A percentile compares a stretch with the other conserved stretches of the same genome.
Conservation (phyloP, 1,140 invertebrate species). For the Leptinotarsa undecemlineata region DNA sequence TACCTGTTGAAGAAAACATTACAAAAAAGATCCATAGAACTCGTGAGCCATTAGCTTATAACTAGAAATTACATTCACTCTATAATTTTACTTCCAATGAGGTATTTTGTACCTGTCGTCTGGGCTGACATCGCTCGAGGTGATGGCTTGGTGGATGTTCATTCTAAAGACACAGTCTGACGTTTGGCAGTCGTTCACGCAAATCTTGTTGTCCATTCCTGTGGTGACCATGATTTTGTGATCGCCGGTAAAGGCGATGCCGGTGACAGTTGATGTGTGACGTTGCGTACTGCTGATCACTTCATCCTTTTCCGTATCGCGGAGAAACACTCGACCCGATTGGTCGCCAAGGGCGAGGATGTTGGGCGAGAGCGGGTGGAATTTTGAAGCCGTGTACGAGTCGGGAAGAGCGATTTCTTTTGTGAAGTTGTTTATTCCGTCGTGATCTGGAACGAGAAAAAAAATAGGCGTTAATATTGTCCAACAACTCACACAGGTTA, state of each 20-base stretch:
- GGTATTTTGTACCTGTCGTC: constrained; percentile 25
- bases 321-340: constrained; percentile 36
- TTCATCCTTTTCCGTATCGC: constrained; percentile 34
- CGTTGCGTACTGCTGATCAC: constrained; percentile 30
- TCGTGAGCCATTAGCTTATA: no score
- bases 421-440: not conserved
- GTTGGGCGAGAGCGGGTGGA: constrained; percentile 30
- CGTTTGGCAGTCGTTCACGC: constrained; percentile 32
- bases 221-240: constrained; percentile 35
- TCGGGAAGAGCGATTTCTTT: constrained; percentile 23
- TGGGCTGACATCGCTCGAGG: constrained; percentile 34
- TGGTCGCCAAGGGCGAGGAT: constrained; percentile 30
- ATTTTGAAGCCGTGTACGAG: constrained; percentile 24
- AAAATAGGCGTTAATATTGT: no score
- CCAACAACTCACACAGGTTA: not conserved
- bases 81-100: no score
- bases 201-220: constrained; percentile 43
- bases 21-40: no score
- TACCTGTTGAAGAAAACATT: not conserved
- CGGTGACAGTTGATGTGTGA: constrained; percentile 36
- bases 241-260: constrained; percentile 32
- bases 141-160: constrained; percentile 35
- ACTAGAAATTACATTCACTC: no score
- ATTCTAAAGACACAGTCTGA: constrained; percentile 34
- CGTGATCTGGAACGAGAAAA: constrained; percentile 13